Percentiles rank a stretch among this genome's conserved stretches.
Evolutionary conservation across 1,140 invertebrate species (phyloP).

Genomic region (Aradophagus sp.): DNA sequence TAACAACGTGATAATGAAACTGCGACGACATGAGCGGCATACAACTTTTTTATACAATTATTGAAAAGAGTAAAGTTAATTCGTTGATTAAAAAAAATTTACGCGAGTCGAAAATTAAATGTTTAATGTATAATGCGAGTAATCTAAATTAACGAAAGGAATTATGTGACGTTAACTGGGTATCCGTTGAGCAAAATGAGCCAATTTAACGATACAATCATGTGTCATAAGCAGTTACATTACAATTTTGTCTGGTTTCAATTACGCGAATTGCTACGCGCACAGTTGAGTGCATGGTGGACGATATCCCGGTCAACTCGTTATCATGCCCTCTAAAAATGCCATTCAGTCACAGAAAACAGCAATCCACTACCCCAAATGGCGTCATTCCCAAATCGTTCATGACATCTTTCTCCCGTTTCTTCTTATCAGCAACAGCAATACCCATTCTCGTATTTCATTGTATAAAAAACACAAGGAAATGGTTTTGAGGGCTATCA

Average conservation of each 20-base stretch:
- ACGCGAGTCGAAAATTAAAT: conserved; percentile 4
- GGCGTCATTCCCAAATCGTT: conserved; percentile 29
- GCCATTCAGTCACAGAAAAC: conserved; percentile 6
- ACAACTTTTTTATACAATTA: too few species aligned
- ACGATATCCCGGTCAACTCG: conserved; percentile 5
- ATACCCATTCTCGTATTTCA: conserved; percentile 30
- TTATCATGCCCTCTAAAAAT: conserved; percentile 10
- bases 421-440: conserved; percentile 25
- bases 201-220: conserved; percentile 19
- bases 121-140: conserved; percentile 4
- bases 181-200: conserved; percentile 4
- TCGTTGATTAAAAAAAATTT: too few species aligned
- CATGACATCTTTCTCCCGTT: conserved; percentile 5
- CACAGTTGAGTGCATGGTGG: conserved; percentile 10
- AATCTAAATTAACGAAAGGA: conserved; percentile 3
- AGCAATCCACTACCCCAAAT: conserved; percentile 25
- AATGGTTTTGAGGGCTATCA: conserved; percentile 13
- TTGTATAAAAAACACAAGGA: conserved; percentile 12
- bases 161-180: neutral
- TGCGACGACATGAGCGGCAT: too few species aligned
- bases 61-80: too few species aligned
- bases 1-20: too few species aligned
- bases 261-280: conserved; percentile 17
- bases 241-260: conserved; percentile 14
- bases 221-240: conserved; percentile 8